phyloP scores from a whole-genome alignment of 2,113 vertebrate species.

The Bombycilla garrulus region DNA sequence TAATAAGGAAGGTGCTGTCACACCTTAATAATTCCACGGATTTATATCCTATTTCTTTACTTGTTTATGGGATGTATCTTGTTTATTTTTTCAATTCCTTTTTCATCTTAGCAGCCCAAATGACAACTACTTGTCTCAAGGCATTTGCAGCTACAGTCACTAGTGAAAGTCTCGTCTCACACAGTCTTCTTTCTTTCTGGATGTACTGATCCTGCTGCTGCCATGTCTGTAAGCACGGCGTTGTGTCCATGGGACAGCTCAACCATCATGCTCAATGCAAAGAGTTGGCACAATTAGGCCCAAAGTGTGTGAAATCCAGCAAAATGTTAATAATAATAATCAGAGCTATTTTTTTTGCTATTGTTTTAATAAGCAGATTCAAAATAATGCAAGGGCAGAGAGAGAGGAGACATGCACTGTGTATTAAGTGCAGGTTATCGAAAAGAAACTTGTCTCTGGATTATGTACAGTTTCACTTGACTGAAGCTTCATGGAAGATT shows the following conservation, averaged over 20 bases:
- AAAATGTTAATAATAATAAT: background rate
- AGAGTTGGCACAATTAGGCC: background rate
- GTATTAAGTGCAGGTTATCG: conserved; percentile 37
- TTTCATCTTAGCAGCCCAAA: background rate
- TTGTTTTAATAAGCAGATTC: background rate
- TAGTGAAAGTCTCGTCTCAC: background rate
- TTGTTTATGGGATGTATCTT: background rate
- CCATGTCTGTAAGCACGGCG: background rate
- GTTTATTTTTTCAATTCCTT: background rate
- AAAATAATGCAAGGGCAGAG: background rate
- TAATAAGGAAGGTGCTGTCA: background rate
- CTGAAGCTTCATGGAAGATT: conserved; percentile 65
- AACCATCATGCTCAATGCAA: rapidly evolving
- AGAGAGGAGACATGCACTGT: background rate
- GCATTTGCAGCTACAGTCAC: background rate
- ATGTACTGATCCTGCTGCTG: background rate
- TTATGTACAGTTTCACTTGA: conserved; percentile 60
- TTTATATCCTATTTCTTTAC: background rate
- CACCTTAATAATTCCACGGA: background rate
- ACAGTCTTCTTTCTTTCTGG: background rate
- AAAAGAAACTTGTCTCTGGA: conserved; percentile 62
- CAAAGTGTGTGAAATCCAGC: background rate
- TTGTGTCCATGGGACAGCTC: background rate
- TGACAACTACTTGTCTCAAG: background rate
- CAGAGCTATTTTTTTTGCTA: background rate